A percentile compares a stretch with the other conserved stretches of the same genome.
Evolutionary conservation across 2,113 vertebrate species (phyloP).

Genomic region (Dicrurus megarhynchus): DNA sequence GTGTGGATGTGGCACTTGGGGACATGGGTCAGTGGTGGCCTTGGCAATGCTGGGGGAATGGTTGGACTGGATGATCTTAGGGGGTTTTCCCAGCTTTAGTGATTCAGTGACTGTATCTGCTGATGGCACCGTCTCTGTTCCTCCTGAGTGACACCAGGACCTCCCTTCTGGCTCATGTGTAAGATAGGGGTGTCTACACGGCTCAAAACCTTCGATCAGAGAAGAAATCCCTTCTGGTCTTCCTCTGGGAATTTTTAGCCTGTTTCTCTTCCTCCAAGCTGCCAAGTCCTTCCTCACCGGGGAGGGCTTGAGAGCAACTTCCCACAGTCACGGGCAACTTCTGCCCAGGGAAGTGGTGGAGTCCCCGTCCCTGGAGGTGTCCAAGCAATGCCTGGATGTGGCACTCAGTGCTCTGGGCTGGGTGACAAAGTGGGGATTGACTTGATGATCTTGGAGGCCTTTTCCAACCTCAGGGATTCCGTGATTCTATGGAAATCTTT

Average conservation of each 20-base stretch:
- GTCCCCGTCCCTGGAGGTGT: background rate
- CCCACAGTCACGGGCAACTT: background rate
- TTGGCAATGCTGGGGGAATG: background rate
- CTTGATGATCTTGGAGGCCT: background rate
- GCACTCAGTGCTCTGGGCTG: background rate
- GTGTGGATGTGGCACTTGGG: background rate
- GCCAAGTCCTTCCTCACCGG: background rate
- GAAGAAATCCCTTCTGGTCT: constrained; percentile 72
- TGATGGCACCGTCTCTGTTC: background rate
- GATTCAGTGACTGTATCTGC: background rate
- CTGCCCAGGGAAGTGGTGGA: background rate
- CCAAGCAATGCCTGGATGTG: background rate
- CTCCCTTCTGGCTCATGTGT: constrained; percentile 69
- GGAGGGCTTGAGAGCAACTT: background rate
- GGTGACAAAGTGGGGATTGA: background rate
- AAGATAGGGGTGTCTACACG: constrained; percentile 66
- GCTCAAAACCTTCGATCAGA: constrained; percentile 58
- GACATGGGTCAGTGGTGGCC: background rate
- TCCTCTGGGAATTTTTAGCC: constrained; percentile 28
- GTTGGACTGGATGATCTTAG: background rate
- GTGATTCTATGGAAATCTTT: background rate
- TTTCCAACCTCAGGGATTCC: background rate
- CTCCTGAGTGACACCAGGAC: background rate
- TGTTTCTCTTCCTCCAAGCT: background rate
- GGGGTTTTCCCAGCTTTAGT: background rate